Base-by-base conservation (phyloP, 2,113 vertebrate genomes). In the Phocoena sinus region DNA sequence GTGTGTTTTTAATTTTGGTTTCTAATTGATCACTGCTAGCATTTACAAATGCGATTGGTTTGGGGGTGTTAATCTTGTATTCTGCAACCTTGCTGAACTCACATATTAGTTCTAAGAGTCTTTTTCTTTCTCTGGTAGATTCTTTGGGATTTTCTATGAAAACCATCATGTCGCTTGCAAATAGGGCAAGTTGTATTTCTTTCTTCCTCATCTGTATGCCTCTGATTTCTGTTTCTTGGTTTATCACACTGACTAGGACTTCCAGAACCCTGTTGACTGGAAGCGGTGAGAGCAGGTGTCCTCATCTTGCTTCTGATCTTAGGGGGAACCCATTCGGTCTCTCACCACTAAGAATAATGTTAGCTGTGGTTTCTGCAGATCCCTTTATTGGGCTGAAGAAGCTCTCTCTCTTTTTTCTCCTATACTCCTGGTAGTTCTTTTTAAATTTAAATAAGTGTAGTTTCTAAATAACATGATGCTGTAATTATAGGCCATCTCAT, bases 141-240 rank as follows among this genome's bases (percentile, higher is more conserved):
- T 63, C 23, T 47, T 79, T 33, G 44, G 92, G 20, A 41, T 74
- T 91, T 47, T 86, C 65, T 60, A 33, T 6, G 36, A 31, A 31
- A 26, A n/a, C 28, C 62, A 18, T 31, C 14, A 2, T 1, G 63
- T 20, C 13, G 23, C 33, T 60, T 68, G 67, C 38, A 60, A 63
- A 58, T 1, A 31, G 28, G 9, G 23, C 38, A 25, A 8, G 23
- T 63, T 71, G 38, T 67, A 20, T 36, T 71, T 85, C 28, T 67
- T 67, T 60, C 67, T 50, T 65, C 65, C 85, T 14, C 7, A 53
- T 53, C 53, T 6, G 15, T 10, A 8, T 2, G 50, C 44, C 67
- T 68, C 31, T 18, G 87, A 74, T 67, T 96, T 47, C 53, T 33
- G 74, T 41, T 74, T 70, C 87, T 50, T 74, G 88, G 47, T 36